Conservation (phyloP, 2,888 invertebrate species). For the Leucoptera coffeella region DNA sequence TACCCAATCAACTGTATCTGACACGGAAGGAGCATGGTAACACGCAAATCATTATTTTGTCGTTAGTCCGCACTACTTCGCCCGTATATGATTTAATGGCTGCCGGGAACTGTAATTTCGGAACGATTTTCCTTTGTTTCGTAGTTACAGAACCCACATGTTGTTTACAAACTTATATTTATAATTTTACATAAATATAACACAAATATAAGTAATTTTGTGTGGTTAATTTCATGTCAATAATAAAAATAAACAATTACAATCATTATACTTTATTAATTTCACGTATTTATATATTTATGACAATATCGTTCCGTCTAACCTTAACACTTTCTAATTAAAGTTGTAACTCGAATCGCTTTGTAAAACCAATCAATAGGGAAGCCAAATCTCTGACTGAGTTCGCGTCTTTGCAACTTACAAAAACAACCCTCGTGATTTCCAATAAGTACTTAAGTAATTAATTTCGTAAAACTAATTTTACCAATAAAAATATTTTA, state of each 20-base stretch:
- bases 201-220: too few relatives aligned
- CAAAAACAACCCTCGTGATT: too few relatives aligned
- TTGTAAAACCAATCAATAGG: too few relatives aligned
- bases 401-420: too few relatives aligned
- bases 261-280: conserved; percentile 57
- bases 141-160: too few relatives aligned
- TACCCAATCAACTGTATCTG: conserved; percentile 39
- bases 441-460: conserved; percentile 30
- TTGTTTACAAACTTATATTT: too few relatives aligned
- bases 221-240: too few relatives aligned
- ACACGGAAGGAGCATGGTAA: conserved; percentile 42
- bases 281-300: conserved; percentile 57
- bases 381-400: too few relatives aligned
- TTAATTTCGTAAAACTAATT: conserved; percentile 24
- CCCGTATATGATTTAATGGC: too few relatives aligned
- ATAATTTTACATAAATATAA: too few relatives aligned
- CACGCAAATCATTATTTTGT: conserved; percentile 51
- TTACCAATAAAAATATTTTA: conserved; percentile 22
- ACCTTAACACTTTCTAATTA: conserved; percentile 53
- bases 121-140: too few relatives aligned
- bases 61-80: conserved; percentile 34
- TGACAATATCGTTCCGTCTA: conserved; percentile 57
- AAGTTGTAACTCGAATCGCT: conserved; percentile 48
- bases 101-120: too few relatives aligned
- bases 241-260: conserved; percentile 38